Evolutionary conservation across 2,888 invertebrate species (phyloP), one percentile per base, ranked within the genome.

Genomic region (Bellardia bayeri): DNA sequence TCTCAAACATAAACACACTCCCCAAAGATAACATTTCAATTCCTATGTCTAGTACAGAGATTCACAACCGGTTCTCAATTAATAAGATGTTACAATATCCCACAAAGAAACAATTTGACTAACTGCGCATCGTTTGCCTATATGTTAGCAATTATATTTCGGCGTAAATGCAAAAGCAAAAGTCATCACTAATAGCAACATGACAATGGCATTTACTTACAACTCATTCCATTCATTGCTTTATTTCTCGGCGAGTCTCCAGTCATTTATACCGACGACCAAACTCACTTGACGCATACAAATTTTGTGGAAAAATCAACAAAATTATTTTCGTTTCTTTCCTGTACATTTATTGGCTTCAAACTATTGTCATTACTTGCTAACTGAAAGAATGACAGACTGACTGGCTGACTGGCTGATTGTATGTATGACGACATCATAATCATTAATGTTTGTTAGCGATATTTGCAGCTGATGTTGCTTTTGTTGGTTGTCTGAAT

Each of bases 1-100:
- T 69, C 0, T 45, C 4, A 14, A 14, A 40, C n/a, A 51, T 40
- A 51, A 0, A 51, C 23, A 58, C 14, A 51, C 56, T 49, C 33
- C 56, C 58, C 8, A 84, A 61, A 71, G 79, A 87, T 85, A 82
- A 84, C 54, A 85, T 75, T 85, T 87, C 58, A 85, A 85, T 84
- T 82, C 84, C 61, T 30, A 16, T 83, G 86, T 83, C 87, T 87
- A 63, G 30, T n/a, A 23, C 87, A 85, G 87, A 49, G 79, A 71
- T 79, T 75, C 79, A 45, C 82, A 85, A 87, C 14, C 11, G 23
- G 37, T 68, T 9, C 4, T 7, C 4, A 56, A 56, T 13, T 64
- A 61, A 23, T 1, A 13, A 51, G 13, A 6, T 51, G 14, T 33
- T n/a, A 37, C 11, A 61, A 7, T 37, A 14, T 5, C 2, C 23